Evolutionary conservation across 23 tunicate genomes (phyloP).

Genomic region (Trididemnum clinides): DNA sequence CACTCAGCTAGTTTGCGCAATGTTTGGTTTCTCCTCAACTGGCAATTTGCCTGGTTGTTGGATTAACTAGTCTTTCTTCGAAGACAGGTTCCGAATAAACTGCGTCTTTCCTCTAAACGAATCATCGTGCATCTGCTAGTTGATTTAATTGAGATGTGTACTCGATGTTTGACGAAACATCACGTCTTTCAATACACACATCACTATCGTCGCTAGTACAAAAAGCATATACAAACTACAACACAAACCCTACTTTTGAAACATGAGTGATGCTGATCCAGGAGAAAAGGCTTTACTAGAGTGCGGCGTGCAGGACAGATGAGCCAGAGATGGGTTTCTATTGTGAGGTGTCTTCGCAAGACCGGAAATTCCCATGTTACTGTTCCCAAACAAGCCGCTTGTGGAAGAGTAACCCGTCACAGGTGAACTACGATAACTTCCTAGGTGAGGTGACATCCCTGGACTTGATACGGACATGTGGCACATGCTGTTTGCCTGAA

Average conservation of each 20-base stretch:
- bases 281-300: slow-evolving; percentile 82
- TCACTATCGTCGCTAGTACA: no score
- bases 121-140: no score
- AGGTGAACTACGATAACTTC: slow-evolving; percentile 69
- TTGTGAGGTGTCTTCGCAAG: slow-evolving; percentile 76
- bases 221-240: no score
- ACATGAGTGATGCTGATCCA: slow-evolving; percentile 57
- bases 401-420: neutral
- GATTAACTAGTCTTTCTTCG: no score
- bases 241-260: slow-evolving; percentile 43
- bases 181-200: no score
- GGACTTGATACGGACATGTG: slow-evolving; percentile 87
- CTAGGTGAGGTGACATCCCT: slow-evolving; percentile 67
- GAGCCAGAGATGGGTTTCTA: slow-evolving; percentile 71
- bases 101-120: no score
- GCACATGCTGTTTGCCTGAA: slow-evolving; percentile 66
- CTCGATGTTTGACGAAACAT: no score
- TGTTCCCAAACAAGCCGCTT: slow-evolving; percentile 24
- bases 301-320: slow-evolving; percentile 78
- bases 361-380: slow-evolving; percentile 21
- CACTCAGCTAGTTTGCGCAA: no score
- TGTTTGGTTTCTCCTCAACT: no score
- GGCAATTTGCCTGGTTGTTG: no score
- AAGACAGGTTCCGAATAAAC: no score
- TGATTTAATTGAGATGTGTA: no score